Evolutionary conservation across 2,888 invertebrate species (phyloP).

Genomic region (Philopedon plagiatum): DNA sequence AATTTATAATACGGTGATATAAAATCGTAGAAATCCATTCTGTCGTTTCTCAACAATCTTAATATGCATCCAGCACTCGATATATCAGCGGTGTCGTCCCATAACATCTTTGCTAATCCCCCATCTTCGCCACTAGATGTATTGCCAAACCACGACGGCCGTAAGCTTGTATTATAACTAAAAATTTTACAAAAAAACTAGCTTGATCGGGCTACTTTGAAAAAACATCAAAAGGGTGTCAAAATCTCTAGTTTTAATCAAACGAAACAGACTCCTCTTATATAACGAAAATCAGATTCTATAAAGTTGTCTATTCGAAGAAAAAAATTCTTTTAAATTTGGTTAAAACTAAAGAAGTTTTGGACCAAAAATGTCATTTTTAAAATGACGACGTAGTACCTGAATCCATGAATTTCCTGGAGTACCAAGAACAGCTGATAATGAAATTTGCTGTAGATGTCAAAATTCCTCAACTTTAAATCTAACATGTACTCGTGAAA

Average conservation of each 20-base stretch:
- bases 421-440: conserved; percentile 58
- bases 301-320: too few relatives aligned
- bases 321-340: too few relatives aligned
- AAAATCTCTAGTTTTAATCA: too few relatives aligned
- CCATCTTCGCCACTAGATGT: conserved; percentile 58
- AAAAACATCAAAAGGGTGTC: too few relatives aligned
- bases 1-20: conserved; percentile 60
- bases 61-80: conserved; percentile 57
- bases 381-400: conserved; percentile 49
- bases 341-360: not conserved
- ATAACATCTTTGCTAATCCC: conserved; percentile 58
- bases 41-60: conserved; percentile 48
- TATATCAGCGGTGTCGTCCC: conserved; percentile 58
- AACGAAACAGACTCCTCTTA: too few relatives aligned
- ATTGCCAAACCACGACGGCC: conserved; percentile 59
- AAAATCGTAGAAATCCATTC: conserved; percentile 58
- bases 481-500: conserved; percentile 56
- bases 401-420: conserved; percentile 58
- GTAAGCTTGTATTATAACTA: conserved; percentile 53
- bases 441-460: conserved; percentile 58
- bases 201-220: too few relatives aligned
- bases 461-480: conserved; percentile 48
- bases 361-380: not conserved
- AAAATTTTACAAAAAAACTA: too few relatives aligned
- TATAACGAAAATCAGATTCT: too few relatives aligned